Evolutionary conservation across 2,888 invertebrate species (phyloP).

Genomic region (Drosophila tripunctata): DNA sequence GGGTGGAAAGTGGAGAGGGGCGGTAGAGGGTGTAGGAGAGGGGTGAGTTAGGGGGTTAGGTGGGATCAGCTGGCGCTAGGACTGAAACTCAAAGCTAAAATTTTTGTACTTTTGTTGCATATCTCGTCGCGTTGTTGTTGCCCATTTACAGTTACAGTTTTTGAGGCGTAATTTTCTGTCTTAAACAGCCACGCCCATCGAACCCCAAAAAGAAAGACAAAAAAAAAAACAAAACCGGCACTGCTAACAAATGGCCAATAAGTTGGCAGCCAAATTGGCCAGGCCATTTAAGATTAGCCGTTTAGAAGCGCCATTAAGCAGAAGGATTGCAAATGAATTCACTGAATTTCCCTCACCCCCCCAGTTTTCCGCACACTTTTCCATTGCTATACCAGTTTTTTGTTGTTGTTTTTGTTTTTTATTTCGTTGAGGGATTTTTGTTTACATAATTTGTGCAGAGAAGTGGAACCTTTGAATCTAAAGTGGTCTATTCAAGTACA

Average conservation of each 20-base stretch:
- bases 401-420: not conserved
- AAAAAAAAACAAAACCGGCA: not conserved
- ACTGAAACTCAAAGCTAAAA: conserved; percentile 34
- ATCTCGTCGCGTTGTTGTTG: conserved; percentile 18
- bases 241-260: conserved; percentile 60
- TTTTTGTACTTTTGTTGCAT: conserved; percentile 23
- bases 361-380: not conserved
- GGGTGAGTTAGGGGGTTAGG: not conserved
- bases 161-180: conserved; percentile 74
- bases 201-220: not conserved
- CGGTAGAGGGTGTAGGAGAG: not conserved
- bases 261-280: conserved; percentile 64
- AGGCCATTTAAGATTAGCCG: conserved; percentile 70
- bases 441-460: conserved; percentile 34
- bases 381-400: not conserved
- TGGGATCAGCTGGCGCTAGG: conserved; percentile 1
- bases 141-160: conserved; percentile 72
- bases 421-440: not conserved
- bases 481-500: too few relatives aligned
- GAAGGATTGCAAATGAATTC: conserved; percentile 64
- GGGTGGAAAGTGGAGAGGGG: not conserved
- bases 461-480: conserved; percentile 27
- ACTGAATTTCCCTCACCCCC: conserved; percentile 29
- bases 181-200: conserved; percentile 67
- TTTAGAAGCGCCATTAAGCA: conserved; percentile 54